A percentile compares a stretch with the other conserved stretches of the same genome.
Evolutionary conservation across 2,797 vertebrate genomes (phyloP).

Genomic region (Enteromius paludinosus): DNA sequence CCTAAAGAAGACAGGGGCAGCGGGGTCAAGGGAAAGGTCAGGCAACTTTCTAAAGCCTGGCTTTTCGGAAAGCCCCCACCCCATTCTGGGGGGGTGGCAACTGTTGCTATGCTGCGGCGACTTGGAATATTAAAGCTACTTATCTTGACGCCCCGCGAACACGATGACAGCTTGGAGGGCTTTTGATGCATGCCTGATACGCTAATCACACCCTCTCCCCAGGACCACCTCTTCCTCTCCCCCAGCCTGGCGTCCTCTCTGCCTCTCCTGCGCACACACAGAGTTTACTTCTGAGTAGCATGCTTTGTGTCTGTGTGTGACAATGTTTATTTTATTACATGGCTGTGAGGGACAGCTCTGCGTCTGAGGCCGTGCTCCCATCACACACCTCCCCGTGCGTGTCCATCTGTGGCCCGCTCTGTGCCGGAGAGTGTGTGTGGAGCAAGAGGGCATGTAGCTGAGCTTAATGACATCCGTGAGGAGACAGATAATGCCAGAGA

Average conservation of each 20-base stretch:
- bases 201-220: conserved; percentile 73
- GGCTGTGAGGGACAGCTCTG: conserved; percentile 57
- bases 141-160: conserved; percentile 67
- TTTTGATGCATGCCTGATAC: conserved; percentile 74
- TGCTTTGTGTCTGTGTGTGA: conserved; percentile 42
- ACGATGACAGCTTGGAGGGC: conserved; percentile 68
- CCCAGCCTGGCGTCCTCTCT: conserved; percentile 53
- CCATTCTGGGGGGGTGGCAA: conserved; percentile 70
- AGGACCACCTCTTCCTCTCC: conserved; percentile 62
- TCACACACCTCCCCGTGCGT: conserved; percentile 58
- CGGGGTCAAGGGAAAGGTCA: conserved; percentile 64
- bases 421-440: conserved; percentile 24
- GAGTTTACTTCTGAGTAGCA: conserved; percentile 31
- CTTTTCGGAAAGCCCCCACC: conserved; percentile 62
- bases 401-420: conserved; percentile 61
- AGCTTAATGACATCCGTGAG: conserved; percentile 50
- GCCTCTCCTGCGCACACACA: conserved; percentile 24
- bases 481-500: conserved; percentile 43
- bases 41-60: conserved; percentile 68
- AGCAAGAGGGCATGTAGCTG: conserved; percentile 33
- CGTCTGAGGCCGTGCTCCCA: conserved; percentile 54
- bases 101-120: conserved; percentile 75
- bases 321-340: conserved; percentile 56
- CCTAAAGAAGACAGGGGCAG: conserved; percentile 57
- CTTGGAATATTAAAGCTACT: conserved; percentile 78